phyloP scores from a whole-genome alignment of 2,113 vertebrate genomes.

The Chlamydotis undulata region DNA sequence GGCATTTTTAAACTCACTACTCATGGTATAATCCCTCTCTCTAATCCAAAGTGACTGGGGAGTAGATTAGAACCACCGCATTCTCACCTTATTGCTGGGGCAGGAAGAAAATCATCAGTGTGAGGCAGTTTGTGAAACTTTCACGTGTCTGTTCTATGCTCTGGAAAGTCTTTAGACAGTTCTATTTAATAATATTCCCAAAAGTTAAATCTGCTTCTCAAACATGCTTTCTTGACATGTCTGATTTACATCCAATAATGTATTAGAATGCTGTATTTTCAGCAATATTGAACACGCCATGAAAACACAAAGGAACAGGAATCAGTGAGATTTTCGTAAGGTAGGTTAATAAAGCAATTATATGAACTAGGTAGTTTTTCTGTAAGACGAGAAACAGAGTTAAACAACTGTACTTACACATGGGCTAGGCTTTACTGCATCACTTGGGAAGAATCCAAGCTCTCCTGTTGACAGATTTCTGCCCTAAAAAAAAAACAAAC shows the following conservation, averaged over 20 bases:
- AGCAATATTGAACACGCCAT: background rate
- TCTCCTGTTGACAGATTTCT: slow-evolving; percentile 90
- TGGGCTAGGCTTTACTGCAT: slow-evolving; percentile 92
- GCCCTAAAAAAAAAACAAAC: slow-evolving; percentile 79
- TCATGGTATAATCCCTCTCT: slow-evolving; percentile 26
- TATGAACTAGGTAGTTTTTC: background rate
- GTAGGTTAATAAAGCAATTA: slow-evolving; percentile 8
- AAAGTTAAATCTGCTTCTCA: background rate
- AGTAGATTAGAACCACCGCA: slow-evolving; percentile 20
- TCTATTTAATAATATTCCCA: slow-evolving; percentile 34
- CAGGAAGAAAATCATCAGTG: background rate
- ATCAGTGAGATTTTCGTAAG: background rate
- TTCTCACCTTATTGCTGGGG: background rate
- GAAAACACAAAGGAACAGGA: background rate
- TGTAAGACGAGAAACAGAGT: background rate
- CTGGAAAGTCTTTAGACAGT: slow-evolving; percentile 12
- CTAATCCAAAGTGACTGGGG: slow-evolving; percentile 29
- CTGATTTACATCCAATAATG: background rate
- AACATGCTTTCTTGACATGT: background rate
- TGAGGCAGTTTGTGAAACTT: too few species aligned
- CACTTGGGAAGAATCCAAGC: slow-evolving; percentile 95
- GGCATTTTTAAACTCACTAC: background rate
- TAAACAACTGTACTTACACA: slow-evolving; percentile 85
- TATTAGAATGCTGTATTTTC: background rate
- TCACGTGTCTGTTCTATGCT: background rate